Evolutionary conservation across 2,888 invertebrate genomes (phyloP).

Genomic region (Sceliomorpha sp.): DNA sequence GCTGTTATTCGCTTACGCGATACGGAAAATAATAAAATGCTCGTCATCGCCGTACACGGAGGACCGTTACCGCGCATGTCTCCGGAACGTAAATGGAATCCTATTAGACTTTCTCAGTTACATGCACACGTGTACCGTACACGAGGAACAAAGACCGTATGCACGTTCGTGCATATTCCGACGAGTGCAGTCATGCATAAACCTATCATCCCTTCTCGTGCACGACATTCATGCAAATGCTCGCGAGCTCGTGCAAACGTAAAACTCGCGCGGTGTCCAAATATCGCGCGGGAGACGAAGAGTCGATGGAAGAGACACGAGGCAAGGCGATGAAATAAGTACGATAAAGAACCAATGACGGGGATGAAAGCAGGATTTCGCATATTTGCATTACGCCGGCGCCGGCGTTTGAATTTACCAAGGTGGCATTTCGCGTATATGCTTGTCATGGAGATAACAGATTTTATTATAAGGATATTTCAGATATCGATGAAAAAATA

Average conservation of each 20-base stretch:
- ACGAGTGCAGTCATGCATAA: constrained; percentile 54
- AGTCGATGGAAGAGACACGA: constrained; percentile 27
- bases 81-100: constrained; percentile 47
- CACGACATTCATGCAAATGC: constrained; percentile 50
- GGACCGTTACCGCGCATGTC: constrained; percentile 46
- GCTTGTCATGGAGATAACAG: no score
- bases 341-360: no score
- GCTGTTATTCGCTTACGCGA: constrained; percentile 1
- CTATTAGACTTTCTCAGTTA: constrained; percentile 52
- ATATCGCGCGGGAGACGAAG: constrained; percentile 29
- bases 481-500: no score
- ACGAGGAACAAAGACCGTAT: constrained; percentile 42
- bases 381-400: no score
- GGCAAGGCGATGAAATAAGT: background rate
- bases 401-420: no score
- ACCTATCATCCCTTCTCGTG: constrained; percentile 53
- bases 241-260: constrained; percentile 39
- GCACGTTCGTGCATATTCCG: constrained; percentile 48
- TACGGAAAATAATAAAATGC: constrained; percentile 24
- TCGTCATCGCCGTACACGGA: constrained; percentile 45
- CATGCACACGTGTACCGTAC: constrained; percentile 42
- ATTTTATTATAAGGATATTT: no score
- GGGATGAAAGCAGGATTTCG: no score
- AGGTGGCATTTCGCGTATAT: no score
- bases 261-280: constrained; percentile 32